Percentiles rank a stretch among this genome's conserved stretches.
Evolutionary conservation across 2,113 vertebrate species (phyloP).

Genomic region (Odontesthes bonariensis): DNA sequence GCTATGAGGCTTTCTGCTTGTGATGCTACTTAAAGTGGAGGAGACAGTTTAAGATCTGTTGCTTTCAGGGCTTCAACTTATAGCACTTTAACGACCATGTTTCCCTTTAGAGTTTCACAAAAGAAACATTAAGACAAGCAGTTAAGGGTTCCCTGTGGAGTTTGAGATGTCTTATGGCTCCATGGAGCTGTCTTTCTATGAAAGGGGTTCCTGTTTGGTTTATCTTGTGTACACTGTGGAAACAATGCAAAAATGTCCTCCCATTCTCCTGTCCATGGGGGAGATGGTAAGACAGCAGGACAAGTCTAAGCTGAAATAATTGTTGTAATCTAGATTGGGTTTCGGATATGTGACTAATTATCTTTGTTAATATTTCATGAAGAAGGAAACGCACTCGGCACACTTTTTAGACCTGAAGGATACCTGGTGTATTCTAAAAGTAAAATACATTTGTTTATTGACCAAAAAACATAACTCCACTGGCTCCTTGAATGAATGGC

Average conservation of each 20-base stretch:
- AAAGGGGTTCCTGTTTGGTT: background rate
- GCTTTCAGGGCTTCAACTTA: background rate
- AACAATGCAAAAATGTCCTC: background rate
- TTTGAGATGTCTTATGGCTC: background rate
- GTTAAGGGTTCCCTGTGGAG: background rate
- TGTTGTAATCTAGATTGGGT: background rate
- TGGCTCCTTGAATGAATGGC: background rate
- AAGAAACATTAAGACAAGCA: background rate
- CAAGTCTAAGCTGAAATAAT: background rate
- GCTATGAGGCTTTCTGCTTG: background rate
- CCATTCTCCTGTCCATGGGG: no score
- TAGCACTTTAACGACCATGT: background rate
- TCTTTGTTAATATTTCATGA: background rate
- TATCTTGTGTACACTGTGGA: background rate
- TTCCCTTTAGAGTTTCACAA: no score
- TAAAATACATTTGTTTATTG: background rate
- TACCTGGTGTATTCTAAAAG: background rate
- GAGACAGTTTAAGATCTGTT: background rate
- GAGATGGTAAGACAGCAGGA: no score
- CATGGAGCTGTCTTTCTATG: background rate
- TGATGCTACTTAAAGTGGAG: no score
- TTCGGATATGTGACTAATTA: background rate
- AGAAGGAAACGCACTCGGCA: background rate
- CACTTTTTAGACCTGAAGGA: no score
- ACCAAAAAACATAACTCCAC: background rate